These are phyloP conservation scores for Notodromas monacha DNA, from an alignment of 2,888 invertebrate genomes.

Conservation along the genomic window DNA sequence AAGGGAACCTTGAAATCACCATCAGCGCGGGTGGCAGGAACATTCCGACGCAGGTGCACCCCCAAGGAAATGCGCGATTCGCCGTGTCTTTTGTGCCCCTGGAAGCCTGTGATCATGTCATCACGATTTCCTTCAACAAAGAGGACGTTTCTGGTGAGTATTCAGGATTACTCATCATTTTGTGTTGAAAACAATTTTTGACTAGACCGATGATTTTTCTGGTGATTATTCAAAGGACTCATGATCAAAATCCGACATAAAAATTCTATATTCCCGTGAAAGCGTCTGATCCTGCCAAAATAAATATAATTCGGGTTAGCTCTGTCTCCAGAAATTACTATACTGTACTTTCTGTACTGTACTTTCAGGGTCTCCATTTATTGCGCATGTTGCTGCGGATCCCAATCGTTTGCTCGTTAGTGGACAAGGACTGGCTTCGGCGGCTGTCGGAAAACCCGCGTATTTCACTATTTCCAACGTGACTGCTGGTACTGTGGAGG, in stretches of 20 bases:
- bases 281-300: too few species aligned
- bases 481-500: conserved; percentile 53
- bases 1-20: conserved; percentile 84
- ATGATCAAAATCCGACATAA: too few species aligned
- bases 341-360: too few species aligned
- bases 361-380: conserved; percentile 65
- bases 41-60: conserved; percentile 77
- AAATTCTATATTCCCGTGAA: too few species aligned
- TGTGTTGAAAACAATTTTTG: conserved; percentile 1
- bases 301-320: too few species aligned
- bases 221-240: too few species aligned
- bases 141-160: conserved; percentile 24
- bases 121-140: conserved; percentile 91
- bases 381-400: conserved; percentile 34
- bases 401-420: conserved; percentile 24
- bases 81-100: conserved; percentile 85
- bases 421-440: conserved; percentile 24
- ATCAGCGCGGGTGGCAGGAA: conserved; percentile 71
- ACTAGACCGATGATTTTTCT: too few species aligned
- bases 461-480: conserved; percentile 23
- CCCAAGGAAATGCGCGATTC: conserved; percentile 61
- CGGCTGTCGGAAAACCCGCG: conserved; percentile 21
- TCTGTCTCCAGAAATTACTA: too few species aligned
- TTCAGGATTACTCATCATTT: not conserved
- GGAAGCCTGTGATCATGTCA: conserved; percentile 67